These are phyloP conservation scores for Oenanthe melanoleuca DNA, from an alignment of 2,113 vertebrate species.

Conservation along the genomic window DNA sequence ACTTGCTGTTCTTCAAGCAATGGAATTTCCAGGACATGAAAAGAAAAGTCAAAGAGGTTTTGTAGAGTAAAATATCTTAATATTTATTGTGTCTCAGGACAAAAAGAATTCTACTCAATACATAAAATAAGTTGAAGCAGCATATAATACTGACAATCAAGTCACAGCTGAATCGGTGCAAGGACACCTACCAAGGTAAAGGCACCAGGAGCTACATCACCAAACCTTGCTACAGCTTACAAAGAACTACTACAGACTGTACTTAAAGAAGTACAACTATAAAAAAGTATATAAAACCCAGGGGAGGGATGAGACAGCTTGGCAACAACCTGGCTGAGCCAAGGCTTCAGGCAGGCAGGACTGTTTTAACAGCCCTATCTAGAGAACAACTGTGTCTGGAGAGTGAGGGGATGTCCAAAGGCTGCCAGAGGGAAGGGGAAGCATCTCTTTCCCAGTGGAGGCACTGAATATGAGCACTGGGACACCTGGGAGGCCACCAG, in stretches of 20 bases:
- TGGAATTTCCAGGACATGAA: neutral
- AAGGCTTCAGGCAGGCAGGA: neutral
- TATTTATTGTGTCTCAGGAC: constrained; percentile 65
- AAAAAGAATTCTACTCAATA: constrained; percentile 59
- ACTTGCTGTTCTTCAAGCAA: neutral
- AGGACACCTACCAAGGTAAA: constrained; percentile 43
- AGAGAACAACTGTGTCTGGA: neutral
- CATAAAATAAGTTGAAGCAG: constrained; percentile 54
- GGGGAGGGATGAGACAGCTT: neutral
- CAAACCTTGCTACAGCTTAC: constrained; percentile 44
- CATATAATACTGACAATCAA: constrained; percentile 68
- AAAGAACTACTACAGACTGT: constrained; percentile 15
- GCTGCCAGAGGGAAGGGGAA: neutral
- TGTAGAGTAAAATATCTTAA: constrained; percentile 54
- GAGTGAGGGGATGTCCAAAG: neutral
- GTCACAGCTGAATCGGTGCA: constrained; percentile 42
- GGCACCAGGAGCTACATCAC: constrained; percentile 49
- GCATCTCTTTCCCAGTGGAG: neutral
- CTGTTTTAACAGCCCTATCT: neutral
- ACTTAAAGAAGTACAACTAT: constrained; percentile 42
- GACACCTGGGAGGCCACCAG: rapidly evolving
- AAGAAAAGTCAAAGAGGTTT: neutral
- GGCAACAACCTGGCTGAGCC: constrained; percentile 3
- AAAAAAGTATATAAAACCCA: constrained; percentile 55
- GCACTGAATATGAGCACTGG: neutral